phyloP scores from a whole-genome alignment of 1,140 invertebrate species.

The Drosophila elegans region DNA sequence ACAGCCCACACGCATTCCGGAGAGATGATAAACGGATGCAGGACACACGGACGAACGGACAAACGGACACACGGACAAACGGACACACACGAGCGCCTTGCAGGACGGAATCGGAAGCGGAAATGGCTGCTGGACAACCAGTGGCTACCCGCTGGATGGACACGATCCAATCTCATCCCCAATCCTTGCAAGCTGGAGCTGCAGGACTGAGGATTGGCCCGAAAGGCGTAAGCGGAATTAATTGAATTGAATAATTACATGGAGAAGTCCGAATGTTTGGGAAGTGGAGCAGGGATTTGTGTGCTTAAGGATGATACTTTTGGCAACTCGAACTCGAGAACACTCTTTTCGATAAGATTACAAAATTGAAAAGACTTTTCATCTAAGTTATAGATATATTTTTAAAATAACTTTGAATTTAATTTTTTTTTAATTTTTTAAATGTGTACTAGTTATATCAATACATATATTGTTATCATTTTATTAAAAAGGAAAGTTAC shows the following conservation, averaged over 20 bases:
- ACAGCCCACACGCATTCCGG: not conserved
- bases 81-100: slow-evolving; percentile 55
- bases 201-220: slow-evolving; percentile 22
- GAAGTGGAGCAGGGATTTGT: not conserved
- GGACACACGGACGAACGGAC: slow-evolving; percentile 12
- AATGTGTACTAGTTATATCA: no score
- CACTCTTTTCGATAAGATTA: not conserved
- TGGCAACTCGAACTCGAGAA: not conserved
- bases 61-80: slow-evolving; percentile 24
- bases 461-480: no score
- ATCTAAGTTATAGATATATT: no score
- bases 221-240: slow-evolving; percentile 73
- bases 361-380: no score
- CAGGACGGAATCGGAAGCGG: slow-evolving; percentile 65
- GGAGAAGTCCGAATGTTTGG: slow-evolving; percentile 13
- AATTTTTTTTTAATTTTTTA: no score
- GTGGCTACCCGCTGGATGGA: slow-evolving; percentile 21
- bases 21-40: slow-evolving; percentile 33
- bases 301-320: not conserved
- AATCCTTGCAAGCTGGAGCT: not conserved
- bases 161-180: slow-evolving; percentile 18
- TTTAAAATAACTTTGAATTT: no score
- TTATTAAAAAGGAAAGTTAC: not conserved
- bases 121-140: slow-evolving; percentile 69
- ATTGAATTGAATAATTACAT: slow-evolving; percentile 84